Base-by-base conservation (phyloP, 2,113 vertebrate genomes). In the Cranoglanis bouderius region DNA sequence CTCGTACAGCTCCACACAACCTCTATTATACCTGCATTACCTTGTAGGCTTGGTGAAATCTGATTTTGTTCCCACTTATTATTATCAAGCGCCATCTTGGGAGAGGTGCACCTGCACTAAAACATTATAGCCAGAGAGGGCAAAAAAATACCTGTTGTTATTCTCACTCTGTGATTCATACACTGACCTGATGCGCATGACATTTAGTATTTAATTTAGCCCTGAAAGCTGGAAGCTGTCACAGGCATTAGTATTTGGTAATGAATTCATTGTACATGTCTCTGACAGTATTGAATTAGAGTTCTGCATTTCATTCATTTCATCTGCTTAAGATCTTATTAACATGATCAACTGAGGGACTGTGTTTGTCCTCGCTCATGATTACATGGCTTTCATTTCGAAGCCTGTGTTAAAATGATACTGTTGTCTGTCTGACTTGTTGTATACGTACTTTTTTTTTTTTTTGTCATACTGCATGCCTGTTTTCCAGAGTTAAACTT, bases 201-300 rank as follows among this genome's bases (percentile, higher is more conserved):
- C 72, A 85, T 86, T 90, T 90, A 88, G 84, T 89, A 57, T 90
- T 91, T 90, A 49, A 92, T 88, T 91, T 91, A 87, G 85, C 72
- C 70, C 86, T 85, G 88, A 90, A 85, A 90, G 89, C 90, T 59
- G 63, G 63, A 65, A 46, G 81, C 87, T 59, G 72, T 87, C 77
- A 63, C 85, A 59, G 77, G 55, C 80, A 85, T 92, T 88, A 89
- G 85, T 59, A 88, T 89, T 83, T 63, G 84, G 83, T 88, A 90
- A 92, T 90, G 89, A 92, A 90, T 91, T 88, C 86, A 74, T 90
- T 85, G 67, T 84, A 75, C 77, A 63, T 61, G 90, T 74, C 61
- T 87, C 81, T 55, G 87, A 70, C 86, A 75, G 40, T 87, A 92
- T 90, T 90, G 84, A 91, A 90, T 92, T 91, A 90, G 87, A 91